Percentiles rank a stretch among this genome's conserved stretches.
These are phyloP conservation scores for Halcyon smyrnensis DNA, from an alignment of 2,797 vertebrate species.

Conservation along the genomic window DNA sequence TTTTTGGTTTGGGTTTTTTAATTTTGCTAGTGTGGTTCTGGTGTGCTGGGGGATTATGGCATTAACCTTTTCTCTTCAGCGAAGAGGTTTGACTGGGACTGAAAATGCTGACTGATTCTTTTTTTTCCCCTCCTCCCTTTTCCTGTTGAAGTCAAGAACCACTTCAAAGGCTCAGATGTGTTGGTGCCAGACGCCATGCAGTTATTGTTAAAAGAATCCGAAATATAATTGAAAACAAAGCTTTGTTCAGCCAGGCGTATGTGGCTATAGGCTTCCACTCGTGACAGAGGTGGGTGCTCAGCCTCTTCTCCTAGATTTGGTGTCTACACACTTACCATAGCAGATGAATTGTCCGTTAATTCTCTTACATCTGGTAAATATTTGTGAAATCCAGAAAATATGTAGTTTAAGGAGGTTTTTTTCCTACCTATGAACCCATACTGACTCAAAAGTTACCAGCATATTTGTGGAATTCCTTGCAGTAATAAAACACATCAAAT, in stretches of 20 bases:
- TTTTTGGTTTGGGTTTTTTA: neutral
- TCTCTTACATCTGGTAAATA: slow-evolving; percentile 89
- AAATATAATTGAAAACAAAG: slow-evolving; percentile 85
- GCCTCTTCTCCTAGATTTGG: slow-evolving; percentile 75
- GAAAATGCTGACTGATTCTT: slow-evolving; percentile 37
- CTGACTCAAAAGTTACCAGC: slow-evolving; percentile 75
- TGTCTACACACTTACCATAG: slow-evolving; percentile 85
- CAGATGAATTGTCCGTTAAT: slow-evolving; percentile 84
- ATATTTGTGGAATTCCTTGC: slow-evolving; percentile 69
- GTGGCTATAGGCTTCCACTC: slow-evolving; percentile 58
- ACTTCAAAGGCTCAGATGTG: slow-evolving; percentile 83
- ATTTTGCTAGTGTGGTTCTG: neutral
- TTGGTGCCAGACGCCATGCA: slow-evolving; percentile 77
- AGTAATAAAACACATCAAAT: slow-evolving; percentile 46
- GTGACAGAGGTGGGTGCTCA: slow-evolving; percentile 63
- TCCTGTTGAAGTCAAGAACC: slow-evolving; percentile 61
- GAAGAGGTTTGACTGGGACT: slow-evolving; percentile 12
- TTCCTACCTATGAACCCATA: neutral
- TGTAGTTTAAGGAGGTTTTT: slow-evolving; percentile 50
- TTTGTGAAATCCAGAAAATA: slow-evolving; percentile 84
- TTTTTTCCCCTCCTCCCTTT: neutral
- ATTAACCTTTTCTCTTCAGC: neutral
- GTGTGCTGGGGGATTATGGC: neutral
- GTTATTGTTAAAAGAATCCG: slow-evolving; percentile 81
- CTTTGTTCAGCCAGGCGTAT: slow-evolving; percentile 55